phyloP scores from a whole-genome alignment of 2,888 invertebrate genomes.

The Platycnemis pennipes region DNA sequence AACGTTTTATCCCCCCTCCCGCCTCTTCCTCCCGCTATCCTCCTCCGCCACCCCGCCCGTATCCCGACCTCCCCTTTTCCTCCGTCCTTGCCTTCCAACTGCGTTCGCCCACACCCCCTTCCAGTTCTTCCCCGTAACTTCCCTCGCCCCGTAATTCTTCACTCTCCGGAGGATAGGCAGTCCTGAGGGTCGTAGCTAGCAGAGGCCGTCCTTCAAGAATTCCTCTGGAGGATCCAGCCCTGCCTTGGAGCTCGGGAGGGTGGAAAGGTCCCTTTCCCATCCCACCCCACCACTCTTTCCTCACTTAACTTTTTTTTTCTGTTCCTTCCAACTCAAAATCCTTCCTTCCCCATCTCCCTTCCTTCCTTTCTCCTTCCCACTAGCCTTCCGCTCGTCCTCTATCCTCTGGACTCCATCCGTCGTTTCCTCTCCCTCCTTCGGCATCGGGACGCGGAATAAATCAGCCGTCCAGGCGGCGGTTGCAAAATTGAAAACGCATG shows the following conservation, averaged over 20 bases:
- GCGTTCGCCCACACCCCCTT: neutral
- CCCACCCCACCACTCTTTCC: neutral
- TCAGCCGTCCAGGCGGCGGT: neutral
- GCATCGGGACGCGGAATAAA: neutral
- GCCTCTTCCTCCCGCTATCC: neutral
- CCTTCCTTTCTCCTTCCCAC: neutral
- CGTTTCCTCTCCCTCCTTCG: neutral
- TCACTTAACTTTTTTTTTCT: neutral
- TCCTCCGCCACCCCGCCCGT: neutral
- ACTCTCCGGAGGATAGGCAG: neutral
- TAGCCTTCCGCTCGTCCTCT: no score
- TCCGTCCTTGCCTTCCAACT: neutral
- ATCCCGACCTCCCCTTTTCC: neutral
- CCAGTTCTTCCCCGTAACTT: neutral
- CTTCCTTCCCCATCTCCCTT: neutral
- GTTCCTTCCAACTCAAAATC: neutral
- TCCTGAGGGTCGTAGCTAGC: neutral
- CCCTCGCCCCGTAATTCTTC: neutral
- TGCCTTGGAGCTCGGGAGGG: neutral
- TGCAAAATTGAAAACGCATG: slow-evolving; percentile 33
- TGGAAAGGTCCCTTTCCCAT: neutral
- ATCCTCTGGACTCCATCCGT: neutral
- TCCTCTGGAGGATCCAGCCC: neutral
- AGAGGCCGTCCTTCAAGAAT: neutral
- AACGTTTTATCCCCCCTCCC: neutral